Percentiles rank a stretch among this genome's conserved stretches.
Evolutionary conservation across 2,888 invertebrate species (phyloP).

Genomic region (Ecliptopera silaceata): DNA sequence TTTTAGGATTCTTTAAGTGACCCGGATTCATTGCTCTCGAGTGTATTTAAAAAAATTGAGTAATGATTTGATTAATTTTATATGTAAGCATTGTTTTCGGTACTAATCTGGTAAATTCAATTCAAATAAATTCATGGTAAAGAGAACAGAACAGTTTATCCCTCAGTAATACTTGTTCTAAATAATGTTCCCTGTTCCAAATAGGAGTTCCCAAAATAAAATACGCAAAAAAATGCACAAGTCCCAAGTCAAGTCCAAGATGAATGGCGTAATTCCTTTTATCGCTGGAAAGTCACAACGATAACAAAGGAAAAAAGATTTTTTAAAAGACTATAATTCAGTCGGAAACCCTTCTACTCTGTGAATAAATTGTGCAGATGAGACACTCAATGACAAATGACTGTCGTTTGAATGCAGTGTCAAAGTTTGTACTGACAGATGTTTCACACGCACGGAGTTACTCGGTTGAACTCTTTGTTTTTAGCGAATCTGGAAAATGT

Average conservation of each 20-base stretch:
- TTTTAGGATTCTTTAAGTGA: too few relatives aligned
- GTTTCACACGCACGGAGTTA: not conserved
- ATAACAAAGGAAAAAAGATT: constrained; percentile 70
- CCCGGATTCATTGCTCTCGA: too few relatives aligned
- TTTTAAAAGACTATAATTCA: constrained; percentile 75
- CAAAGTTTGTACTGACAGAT: not conserved
- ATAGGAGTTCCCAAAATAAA: constrained; percentile 21
- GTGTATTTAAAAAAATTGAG: too few relatives aligned
- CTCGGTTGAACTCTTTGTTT: not conserved
- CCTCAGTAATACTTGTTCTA: not conserved
- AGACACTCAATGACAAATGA: constrained; percentile 38
- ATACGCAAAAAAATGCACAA: constrained; percentile 34
- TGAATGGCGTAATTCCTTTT: constrained; percentile 74
- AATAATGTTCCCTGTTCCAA: not conserved
- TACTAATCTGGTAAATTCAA: too few relatives aligned
- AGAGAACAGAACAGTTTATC: too few relatives aligned
- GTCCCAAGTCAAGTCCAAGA: constrained; percentile 46
- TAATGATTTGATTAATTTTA: too few relatives aligned
- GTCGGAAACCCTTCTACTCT: constrained; percentile 54
- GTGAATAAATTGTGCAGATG: constrained; percentile 44
- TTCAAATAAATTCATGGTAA: too few relatives aligned
- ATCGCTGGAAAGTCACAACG: constrained; percentile 67
- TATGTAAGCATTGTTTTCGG: too few relatives aligned
- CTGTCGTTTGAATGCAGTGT: constrained; percentile 18
- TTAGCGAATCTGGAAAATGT: not conserved